Evolutionary conservation across 2,797 vertebrate genomes (phyloP), one percentile per base, ranked within the genome.

Genomic region (Crax fasciolata): DNA sequence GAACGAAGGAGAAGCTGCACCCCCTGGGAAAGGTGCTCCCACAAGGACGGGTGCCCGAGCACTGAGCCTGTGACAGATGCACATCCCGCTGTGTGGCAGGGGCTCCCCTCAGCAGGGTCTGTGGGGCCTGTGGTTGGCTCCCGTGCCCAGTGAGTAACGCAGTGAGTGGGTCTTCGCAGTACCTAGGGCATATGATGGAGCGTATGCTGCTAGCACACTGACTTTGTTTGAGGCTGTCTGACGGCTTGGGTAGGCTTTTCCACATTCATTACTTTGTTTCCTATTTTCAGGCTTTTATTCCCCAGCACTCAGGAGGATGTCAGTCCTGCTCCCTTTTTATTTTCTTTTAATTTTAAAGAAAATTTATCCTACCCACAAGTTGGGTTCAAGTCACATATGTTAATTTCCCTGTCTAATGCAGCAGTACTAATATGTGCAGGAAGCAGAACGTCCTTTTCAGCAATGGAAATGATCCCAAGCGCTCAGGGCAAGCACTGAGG

Each of bases 381-480:
- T 6, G 4, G 13, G 39, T 44, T 83, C 30, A 63, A 73, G 57
- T 14, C 35, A 49, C 16, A 6, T 17, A 25, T 6, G 48, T 82
- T 27, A 41, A 13, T 51, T 67, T 67, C 51, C 24, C 20, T 8
- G 68, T 79, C 59, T 49, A 66, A 68, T 2, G 18, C 11, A 16
- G 48, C 35, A 4, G 3, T 21, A 38, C 14, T 65, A 54, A 20
- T 10, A 18, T 0, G 0, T 3, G 6, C 11, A 80, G 18, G 43
- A 85, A 85, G 48, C 25, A 85, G 59, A 65, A 79, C 23, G 10
- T 32, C 25, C 8, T 13, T 2, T 7, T 30, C 46, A 61, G 28
- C 28, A 4, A 55, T 0, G 24, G 18, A n/a, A 28, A 78, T 81
- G 20, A 75, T 21, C 14, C 35, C 38, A 52, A 27, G 25, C 0